Evolutionary conservation across 2,797 vertebrate species (phyloP), one percentile per base, ranked within the genome.

Genomic region (Coluber constrictor): DNA sequence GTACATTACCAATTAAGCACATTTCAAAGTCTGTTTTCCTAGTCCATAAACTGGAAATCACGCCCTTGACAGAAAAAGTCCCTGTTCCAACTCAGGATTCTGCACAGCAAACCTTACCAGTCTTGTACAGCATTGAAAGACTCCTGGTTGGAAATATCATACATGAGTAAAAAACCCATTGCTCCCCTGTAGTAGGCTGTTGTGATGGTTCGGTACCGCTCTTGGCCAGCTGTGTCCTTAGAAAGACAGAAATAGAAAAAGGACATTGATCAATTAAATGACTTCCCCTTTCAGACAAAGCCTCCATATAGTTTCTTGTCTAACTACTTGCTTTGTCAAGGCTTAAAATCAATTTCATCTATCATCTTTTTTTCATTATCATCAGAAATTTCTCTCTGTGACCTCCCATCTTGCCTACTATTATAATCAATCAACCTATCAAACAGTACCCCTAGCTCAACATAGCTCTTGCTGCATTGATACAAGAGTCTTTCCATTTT

Each of bases 101-200:
- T 89, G 61, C 5, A 3, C 3, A 4, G 89, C 13, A 2, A 54
- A 13, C 94, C 98, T 98, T 95, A 99, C 98, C 99, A 99, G 97
- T 99, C 98, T 94, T 99, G 98, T 51, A 99, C 98, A 0, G 98
- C 98, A 0, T 90, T 97, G 96, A 99, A 99, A 5, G 99, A 99
- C 32, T 99, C 99, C 96, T 98, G 98, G 97, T 98, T 99, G 57
- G 98, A 97, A 92, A 99, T 98, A 89, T 99, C 99, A 32, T 99
- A 99, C 98, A 99, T 98, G 59, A 99, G 98, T 96, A 99, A 97
- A 97, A 99, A 99, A 93, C 99, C 99, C 98, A 99, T 99, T 93
- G 99, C 99, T 43, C 98, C 99, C 63, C 99, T 97, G 97, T 99
- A 99, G 96, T 99, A 99, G 37, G 99, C 99, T 1, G 99, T 99